Base-by-base conservation (phyloP, 2,888 invertebrate genomes). In the Beris chalybata region DNA sequence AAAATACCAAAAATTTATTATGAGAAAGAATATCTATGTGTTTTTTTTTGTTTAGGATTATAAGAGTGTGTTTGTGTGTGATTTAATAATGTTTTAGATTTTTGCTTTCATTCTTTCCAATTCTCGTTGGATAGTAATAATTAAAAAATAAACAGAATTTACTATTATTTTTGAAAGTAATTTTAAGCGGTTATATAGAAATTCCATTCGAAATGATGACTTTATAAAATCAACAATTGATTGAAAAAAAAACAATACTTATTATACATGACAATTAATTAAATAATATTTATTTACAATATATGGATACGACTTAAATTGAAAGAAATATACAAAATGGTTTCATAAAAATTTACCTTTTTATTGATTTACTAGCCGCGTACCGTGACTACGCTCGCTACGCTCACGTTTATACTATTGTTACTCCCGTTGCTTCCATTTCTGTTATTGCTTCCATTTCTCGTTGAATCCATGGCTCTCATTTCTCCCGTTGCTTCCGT, bases 241-340 rank as follows among this genome's bases (percentile, higher is more conserved):
- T 65, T 65, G 38, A 55, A 55, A 38, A 55, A 55, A 38, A 22
- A 53, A 22, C n/a, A 54, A 31, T 6, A 61, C 15, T 11, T 45
- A 64, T 54, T 12, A 64, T 64, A 22, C 9, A 52, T 3, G 22
- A 48, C 3, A 48, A 48, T 48, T 13, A 22, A 15, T 15, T 57
- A 38, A 57, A 57, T 57, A 57, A 57, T 57, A 57, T 57, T 57
- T 57, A 57, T 57, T 57, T 57, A 57, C 38, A 31, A 57, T 22
- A 57, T 5, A 53, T 32, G 11, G 29, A 29, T 30, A 29, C 30
- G 12, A 53, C 15, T 53, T 53, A 22, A 53, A 30, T 9, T 48
- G 12, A 48, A 15, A 48, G 22, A 22, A 22, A 22, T 22, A 22
- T 22, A 22, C 22, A 22, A 22, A 22, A 22, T 3, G 22, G 22